Conservation (phyloP, 2,797 vertebrate species). For the Neomorphus geoffroyi region DNA sequence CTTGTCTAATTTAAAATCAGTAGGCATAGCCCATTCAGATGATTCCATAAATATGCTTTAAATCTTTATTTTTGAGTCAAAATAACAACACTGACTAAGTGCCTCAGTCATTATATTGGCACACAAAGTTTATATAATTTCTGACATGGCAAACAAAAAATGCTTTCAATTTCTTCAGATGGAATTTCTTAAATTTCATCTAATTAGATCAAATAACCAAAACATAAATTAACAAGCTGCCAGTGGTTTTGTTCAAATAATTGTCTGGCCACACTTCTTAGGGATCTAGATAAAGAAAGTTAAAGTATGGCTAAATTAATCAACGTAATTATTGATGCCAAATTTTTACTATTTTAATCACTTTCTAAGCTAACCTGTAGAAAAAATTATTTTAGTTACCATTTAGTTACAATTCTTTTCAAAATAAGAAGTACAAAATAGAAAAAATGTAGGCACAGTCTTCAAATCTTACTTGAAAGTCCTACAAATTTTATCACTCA, state of each 20-base stretch:
- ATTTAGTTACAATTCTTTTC: neutral
- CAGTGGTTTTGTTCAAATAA: constrained; percentile 40
- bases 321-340: constrained; percentile 13
- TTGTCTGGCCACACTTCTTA: constrained; percentile 18
- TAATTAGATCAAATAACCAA: constrained; percentile 63
- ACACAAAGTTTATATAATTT: neutral
- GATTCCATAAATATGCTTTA: constrained; percentile 29
- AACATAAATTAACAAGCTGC: constrained; percentile 24
- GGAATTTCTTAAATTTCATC: constrained; percentile 43
- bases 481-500: neutral
- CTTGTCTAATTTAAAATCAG: neutral
- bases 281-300: constrained; percentile 48
- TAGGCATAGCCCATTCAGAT: neutral
- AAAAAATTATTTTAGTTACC: neutral
- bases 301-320: constrained; percentile 34
- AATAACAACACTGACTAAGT: neutral
- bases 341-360: constrained; percentile 17
- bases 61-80: neutral
- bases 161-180: constrained; percentile 46
- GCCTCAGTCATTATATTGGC: constrained; percentile 8
- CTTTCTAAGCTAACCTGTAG: neutral
- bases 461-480: neutral
- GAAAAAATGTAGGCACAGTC: neutral
- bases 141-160: constrained; percentile 23
- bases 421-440: neutral